These are phyloP conservation scores for Muscicapa adusta DNA, from an alignment of 2,113 vertebrate species.

Conservation along the genomic window DNA sequence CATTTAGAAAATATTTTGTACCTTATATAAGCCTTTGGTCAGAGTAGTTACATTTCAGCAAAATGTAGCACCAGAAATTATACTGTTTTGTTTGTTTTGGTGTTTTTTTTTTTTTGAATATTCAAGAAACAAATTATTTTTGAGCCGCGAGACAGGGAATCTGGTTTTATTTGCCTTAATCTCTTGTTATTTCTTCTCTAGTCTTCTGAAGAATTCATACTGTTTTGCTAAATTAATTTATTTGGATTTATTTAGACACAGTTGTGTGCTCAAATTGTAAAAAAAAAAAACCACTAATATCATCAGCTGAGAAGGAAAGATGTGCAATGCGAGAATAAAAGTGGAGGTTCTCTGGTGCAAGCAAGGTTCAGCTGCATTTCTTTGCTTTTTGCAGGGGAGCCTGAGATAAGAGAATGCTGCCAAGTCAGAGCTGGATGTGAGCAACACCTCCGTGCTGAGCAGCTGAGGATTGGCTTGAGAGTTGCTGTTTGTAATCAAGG, in stretches of 20 bases:
- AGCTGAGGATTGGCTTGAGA: not conserved
- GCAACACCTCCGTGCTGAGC: not conserved
- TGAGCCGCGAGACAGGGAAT: not conserved
- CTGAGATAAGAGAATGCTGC: not conserved
- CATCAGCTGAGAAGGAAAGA: not conserved
- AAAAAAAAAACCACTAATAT: no score
- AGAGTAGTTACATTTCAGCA: not conserved
- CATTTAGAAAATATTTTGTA: no score
- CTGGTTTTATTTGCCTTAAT: fast-evolving
- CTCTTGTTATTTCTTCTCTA: fast-evolving
- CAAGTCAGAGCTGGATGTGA: not conserved
- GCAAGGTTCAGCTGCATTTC: not conserved
- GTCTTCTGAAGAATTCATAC: not conserved
- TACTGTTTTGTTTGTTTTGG: no score
- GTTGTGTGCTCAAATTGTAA: fast-evolving
- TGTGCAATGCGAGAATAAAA: not conserved
- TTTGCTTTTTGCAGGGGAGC: not conserved
- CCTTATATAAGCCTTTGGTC: fast-evolving
- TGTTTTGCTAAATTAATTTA: not conserved
- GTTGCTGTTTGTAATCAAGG: not conserved
- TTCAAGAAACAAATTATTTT: not conserved
- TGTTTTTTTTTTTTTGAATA: not conserved
- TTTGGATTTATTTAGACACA: not conserved
- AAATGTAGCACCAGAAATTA: not conserved
- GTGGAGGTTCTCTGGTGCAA: not conserved